These are phyloP conservation scores for Eumacrocentrus americanus DNA, from an alignment of 2,888 invertebrate genomes.

Conservation along the genomic window DNA sequence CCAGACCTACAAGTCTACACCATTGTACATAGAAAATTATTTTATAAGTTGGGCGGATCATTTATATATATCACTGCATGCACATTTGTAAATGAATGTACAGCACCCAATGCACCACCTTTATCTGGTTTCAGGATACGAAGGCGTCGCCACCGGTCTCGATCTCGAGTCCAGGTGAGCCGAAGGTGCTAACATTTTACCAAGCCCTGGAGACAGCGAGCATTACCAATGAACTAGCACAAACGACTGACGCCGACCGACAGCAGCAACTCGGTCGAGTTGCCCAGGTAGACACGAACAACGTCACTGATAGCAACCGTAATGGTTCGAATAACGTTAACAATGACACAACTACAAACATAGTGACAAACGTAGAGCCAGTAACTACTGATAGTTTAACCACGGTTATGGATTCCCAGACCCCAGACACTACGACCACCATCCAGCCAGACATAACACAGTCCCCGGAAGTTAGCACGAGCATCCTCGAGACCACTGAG, in stretches of 20 bases:
- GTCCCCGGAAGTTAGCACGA: conserved; percentile 35
- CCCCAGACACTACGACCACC: conserved; percentile 41
- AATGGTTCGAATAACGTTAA: conserved; percentile 55
- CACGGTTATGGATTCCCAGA: conserved; percentile 44
- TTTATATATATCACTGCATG: conserved; percentile 13
- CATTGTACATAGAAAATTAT: neutral
- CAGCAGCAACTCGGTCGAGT: conserved; percentile 47
- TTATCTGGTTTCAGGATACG: conserved; percentile 56
- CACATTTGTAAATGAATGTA: conserved; percentile 38
- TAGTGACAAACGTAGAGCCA: conserved; percentile 37
- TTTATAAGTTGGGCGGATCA: neutral
- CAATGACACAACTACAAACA: conserved; percentile 53
- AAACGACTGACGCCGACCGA: conserved; percentile 36
- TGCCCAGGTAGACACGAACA: conserved; percentile 53
- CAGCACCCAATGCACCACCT: conserved; percentile 47
- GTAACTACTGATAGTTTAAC: conserved; percentile 36
- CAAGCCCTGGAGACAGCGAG: conserved; percentile 56
- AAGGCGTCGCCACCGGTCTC: conserved; percentile 47
- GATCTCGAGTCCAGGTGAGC: conserved; percentile 55
- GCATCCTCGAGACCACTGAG: conserved; percentile 31
- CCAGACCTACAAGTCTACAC: neutral
- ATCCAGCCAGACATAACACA: conserved; percentile 40
- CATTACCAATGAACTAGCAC: conserved; percentile 52
- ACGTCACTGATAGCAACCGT: conserved; percentile 45
- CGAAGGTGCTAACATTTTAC: conserved; percentile 55